Evolutionary conservation across 2,888 invertebrate genomes (phyloP).

Genomic region (Cephus pygmeus): DNA sequence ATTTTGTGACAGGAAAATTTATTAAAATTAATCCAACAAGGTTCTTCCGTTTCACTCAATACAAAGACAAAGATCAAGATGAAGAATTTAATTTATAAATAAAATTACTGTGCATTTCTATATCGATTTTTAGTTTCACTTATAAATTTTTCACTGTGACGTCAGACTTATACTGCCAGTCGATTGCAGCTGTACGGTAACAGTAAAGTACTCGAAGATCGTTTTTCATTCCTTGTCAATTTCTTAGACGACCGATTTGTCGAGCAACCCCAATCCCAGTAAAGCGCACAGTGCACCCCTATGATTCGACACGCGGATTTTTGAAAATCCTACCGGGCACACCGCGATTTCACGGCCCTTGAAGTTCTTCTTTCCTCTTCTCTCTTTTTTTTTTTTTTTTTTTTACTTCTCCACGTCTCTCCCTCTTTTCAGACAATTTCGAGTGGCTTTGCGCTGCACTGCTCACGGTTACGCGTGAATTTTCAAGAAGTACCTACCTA

Average conservation of each 20-base stretch:
- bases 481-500: neutral
- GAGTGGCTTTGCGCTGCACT: neutral
- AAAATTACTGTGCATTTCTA: too few relatives aligned
- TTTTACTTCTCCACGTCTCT: constrained; percentile 7
- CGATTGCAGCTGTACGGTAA: neutral
- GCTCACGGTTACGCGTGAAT: neutral
- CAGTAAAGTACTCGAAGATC: neutral
- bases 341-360: constrained; percentile 9
- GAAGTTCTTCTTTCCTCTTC: constrained; percentile 7
- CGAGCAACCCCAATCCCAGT: neutral
- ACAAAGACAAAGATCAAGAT: neutral
- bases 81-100: too few relatives aligned
- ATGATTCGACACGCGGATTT: constrained; percentile 23
- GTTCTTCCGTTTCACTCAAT: neutral
- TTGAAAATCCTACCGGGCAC: constrained; percentile 11
- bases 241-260: constrained; percentile 4
- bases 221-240: neutral
- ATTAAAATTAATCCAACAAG: neutral
- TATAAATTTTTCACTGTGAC: neutral
- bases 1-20: neutral
- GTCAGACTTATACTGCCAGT: neutral
- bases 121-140: too few relatives aligned
- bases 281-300: constrained; percentile 19
- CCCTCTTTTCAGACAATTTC: constrained; percentile 12
- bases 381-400: constrained; percentile 16